Evolutionary conservation across 2,888 invertebrate species (phyloP).

Genomic region (Drosophila demipolita): DNA sequence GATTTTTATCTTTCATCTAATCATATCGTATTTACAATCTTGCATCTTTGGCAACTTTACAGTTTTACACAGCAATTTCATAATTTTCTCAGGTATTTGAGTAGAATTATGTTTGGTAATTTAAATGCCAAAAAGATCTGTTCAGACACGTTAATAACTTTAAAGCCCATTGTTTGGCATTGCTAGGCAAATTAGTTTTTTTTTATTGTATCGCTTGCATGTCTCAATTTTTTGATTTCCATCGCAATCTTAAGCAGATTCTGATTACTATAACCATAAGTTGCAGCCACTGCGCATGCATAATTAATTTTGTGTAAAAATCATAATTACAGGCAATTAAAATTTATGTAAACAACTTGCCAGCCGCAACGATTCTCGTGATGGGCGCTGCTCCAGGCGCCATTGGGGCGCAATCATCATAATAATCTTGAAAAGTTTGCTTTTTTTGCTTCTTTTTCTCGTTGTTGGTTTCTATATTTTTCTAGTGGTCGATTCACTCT

Average conservation of each 20-base stretch:
- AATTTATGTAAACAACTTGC: conserved; percentile 74
- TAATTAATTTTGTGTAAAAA: conserved; percentile 77
- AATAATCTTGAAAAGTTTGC: conserved; percentile 52
- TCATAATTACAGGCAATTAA: conserved; percentile 76
- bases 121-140: conserved; percentile 33
- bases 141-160: conserved; percentile 28
- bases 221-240: conserved; percentile 23
- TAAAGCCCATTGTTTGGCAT: conserved; percentile 17
- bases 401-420: conserved; percentile 57
- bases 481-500: conserved; percentile 47
- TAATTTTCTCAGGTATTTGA: conserved; percentile 60
- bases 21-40: conserved; percentile 13
- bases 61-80: conserved; percentile 53
- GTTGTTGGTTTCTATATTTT: conserved; percentile 1
- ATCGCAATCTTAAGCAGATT: conserved; percentile 14
- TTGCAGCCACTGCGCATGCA: conserved; percentile 65
- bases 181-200: conserved; percentile 27
- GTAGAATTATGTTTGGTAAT: conserved; percentile 47
- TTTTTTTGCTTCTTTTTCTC: conserved; percentile 25
- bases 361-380: conserved; percentile 31
- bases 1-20: conserved; percentile 43
- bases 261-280: conserved; percentile 23
- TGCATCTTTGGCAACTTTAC: conserved; percentile 52
- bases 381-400: conserved; percentile 45
- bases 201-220: conserved; percentile 42